Conservation (phyloP, 2,797 vertebrate genomes). For the Graptemys geographica region DNA sequence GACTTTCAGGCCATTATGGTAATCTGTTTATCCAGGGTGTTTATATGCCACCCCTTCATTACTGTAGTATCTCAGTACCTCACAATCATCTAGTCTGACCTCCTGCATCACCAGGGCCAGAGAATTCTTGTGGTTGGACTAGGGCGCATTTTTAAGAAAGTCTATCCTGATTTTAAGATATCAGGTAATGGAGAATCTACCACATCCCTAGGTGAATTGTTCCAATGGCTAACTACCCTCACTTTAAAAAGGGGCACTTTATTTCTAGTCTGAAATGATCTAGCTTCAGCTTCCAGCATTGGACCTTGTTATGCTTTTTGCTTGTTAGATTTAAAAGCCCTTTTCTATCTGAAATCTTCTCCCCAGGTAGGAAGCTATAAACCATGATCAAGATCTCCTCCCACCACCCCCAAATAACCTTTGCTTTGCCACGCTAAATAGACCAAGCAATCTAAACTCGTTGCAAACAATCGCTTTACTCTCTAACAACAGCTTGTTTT, state of each 20-base stretch:
- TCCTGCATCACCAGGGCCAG: too few species aligned
- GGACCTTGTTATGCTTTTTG: background rate
- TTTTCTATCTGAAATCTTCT: background rate
- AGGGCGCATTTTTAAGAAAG: too few species aligned
- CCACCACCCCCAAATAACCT: background rate
- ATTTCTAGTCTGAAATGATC: background rate
- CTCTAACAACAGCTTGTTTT: background rate
- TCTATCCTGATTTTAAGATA: too few species aligned
- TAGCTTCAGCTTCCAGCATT: background rate
- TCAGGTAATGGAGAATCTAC: too few species aligned
- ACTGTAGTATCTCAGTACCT: too few species aligned
- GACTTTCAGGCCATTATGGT: too few species aligned
- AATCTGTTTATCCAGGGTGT: too few species aligned
- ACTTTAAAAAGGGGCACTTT: background rate
- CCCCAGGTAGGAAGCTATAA: background rate
- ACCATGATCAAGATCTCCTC: background rate
- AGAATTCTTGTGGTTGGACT: too few species aligned
- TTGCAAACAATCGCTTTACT: background rate
- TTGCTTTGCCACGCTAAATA: background rate
- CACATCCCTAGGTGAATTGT: background rate
- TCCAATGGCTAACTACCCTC: background rate
- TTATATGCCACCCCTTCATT: too few species aligned
- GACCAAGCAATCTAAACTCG: background rate
- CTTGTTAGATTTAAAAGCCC: background rate
- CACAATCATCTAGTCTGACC: too few species aligned